Percentiles rank a stretch among this genome's conserved stretches.
phyloP scores from a whole-genome alignment of 2,888 invertebrate species.

The Anarsia innoxiella region DNA sequence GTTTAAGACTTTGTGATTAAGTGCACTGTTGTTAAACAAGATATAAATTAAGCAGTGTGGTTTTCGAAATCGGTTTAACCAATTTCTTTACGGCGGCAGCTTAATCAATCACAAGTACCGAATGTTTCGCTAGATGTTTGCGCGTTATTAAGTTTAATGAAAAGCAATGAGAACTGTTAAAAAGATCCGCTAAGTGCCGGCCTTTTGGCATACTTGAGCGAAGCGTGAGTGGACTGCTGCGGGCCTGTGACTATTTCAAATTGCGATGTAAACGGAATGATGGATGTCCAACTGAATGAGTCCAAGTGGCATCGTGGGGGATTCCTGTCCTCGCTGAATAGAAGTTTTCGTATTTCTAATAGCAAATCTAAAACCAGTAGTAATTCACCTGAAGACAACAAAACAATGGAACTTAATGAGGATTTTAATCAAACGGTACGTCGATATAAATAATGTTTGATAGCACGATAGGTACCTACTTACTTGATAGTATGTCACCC shows the following conservation, averaged over 20 bases:
- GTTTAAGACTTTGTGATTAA: too few species aligned
- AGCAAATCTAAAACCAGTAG: constrained; percentile 45
- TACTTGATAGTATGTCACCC: too few species aligned
- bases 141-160: constrained; percentile 22
- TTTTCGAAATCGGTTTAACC: too few species aligned
- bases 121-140: too few species aligned
- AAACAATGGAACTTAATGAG: constrained; percentile 40
- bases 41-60: too few species aligned
- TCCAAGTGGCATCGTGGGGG: constrained; percentile 65
- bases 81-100: too few species aligned
- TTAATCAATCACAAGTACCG: too few species aligned
- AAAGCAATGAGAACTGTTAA: constrained; percentile 25
- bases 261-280: constrained; percentile 37
- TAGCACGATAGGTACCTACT: too few species aligned
- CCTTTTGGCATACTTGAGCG: constrained; percentile 45
- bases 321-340: constrained; percentile 62
- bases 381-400: constrained; percentile 42
- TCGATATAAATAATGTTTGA: too few species aligned
- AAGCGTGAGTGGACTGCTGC: constrained; percentile 37
- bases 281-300: constrained; percentile 59
- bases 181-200: constrained; percentile 38
- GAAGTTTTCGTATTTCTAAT: constrained; percentile 63
- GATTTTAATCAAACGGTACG: constrained; percentile 44
- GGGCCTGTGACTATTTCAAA: constrained; percentile 10
- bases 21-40: too few species aligned